Conservation (phyloP, 1,140 invertebrate species). For the Sesamia nonagrioides region DNA sequence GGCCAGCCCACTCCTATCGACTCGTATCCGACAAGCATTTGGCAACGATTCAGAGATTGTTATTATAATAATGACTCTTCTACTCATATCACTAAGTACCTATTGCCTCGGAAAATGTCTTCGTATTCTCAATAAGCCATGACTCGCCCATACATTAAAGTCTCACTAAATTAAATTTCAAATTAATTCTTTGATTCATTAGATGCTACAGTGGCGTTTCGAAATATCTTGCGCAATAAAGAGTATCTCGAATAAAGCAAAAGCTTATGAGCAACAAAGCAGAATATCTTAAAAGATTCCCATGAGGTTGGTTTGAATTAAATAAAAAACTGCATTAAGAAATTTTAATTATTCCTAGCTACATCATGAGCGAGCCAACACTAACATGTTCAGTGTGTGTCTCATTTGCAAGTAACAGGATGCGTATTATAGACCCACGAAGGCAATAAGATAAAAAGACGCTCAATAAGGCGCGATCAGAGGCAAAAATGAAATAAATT, state of each 20-base stretch:
- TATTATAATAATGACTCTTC: conserved; percentile 80
- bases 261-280: conserved; percentile 42
- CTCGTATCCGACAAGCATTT: conserved; percentile 72
- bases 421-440: conserved; percentile 85
- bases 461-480: conserved; percentile 86
- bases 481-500: conserved; percentile 88
- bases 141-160: conserved; percentile 77
- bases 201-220: neutral
- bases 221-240: conserved; percentile 13
- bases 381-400: conserved; percentile 79
- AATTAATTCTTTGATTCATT: conserved; percentile 69
- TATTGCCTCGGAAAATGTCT: conserved; percentile 79
- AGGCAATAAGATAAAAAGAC: conserved; percentile 86
- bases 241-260: conserved; percentile 19
- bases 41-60: conserved; percentile 80
- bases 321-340: conserved; percentile 70
- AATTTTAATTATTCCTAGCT: conserved; percentile 84
- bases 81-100: conserved; percentile 80
- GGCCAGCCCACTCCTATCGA: conserved; percentile 63
- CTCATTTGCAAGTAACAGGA: conserved; percentile 86
- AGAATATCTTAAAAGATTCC: conserved; percentile 52
- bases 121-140: conserved; percentile 74
- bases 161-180: conserved; percentile 65
- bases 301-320: conserved; percentile 57
- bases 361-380: conserved; percentile 77